phyloP scores from a whole-genome alignment of 1,140 invertebrate genomes.

The Drosophila burlai region DNA sequence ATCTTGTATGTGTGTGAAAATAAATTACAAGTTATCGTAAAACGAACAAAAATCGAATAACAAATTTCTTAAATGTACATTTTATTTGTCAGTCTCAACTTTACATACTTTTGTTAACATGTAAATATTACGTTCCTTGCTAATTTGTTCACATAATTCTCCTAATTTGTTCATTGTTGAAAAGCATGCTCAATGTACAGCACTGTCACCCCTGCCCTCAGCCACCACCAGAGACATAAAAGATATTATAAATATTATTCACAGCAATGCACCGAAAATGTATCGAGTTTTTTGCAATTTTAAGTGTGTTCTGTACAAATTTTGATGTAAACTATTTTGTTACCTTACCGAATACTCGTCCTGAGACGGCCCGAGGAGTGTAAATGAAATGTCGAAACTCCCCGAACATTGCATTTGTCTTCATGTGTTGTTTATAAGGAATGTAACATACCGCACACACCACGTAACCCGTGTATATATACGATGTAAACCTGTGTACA shows the following conservation, averaged over 20 bases:
- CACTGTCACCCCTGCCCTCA: conserved; percentile 42
- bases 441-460: conserved; percentile 59
- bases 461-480: conserved; percentile 60
- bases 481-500: conserved; percentile 44
- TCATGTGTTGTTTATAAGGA: conserved; percentile 68
- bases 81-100: conserved; percentile 53
- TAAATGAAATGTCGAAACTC: conserved; percentile 32
- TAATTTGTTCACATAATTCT: conserved; percentile 37
- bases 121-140: conserved; percentile 66
- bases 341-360: conserved; percentile 15
- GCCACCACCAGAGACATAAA: conserved; percentile 19
- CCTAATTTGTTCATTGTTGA: conserved; percentile 51
- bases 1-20: conserved; percentile 85
- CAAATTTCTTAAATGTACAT: conserved; percentile 45
- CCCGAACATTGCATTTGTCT: conserved; percentile 66
- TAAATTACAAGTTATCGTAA: conserved; percentile 65
- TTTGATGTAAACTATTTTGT: conserved; percentile 59
- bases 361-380: conserved; percentile 61
- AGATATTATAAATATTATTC: conserved; percentile 22
- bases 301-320: conserved; percentile 59
- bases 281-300: conserved; percentile 60
- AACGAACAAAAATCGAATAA: conserved; percentile 35
- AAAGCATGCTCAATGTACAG: conserved; percentile 74
- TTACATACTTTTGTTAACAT: conserved; percentile 47
- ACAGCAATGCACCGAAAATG: conserved; percentile 62